These are phyloP conservation scores for Orcinus orca DNA, from an alignment of 2,113 vertebrate species.

Conservation along the genomic window DNA sequence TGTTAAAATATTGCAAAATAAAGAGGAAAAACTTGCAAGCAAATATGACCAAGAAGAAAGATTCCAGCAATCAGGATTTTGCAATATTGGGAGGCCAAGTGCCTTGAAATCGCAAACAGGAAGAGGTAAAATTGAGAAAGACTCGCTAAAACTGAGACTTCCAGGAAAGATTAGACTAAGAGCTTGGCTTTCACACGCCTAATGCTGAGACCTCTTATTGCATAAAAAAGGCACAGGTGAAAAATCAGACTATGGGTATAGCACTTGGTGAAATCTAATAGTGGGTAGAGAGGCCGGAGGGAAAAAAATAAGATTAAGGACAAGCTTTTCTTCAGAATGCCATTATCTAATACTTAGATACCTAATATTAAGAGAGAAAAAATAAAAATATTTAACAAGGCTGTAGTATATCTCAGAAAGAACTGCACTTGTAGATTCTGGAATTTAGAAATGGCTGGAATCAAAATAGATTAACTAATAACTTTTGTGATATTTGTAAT, in stretches of 20 bases:
- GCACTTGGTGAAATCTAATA: background rate
- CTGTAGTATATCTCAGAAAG: background rate
- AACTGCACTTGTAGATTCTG: background rate
- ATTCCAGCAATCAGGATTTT: background rate
- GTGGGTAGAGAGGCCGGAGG: background rate
- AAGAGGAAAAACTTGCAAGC: background rate
- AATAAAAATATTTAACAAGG: background rate
- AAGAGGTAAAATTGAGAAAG: background rate
- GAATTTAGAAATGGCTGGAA: background rate
- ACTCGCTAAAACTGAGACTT: background rate
- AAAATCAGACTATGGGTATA: background rate
- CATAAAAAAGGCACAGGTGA: background rate
- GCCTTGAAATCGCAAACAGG: background rate
- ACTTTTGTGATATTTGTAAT: background rate
- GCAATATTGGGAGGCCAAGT: background rate
- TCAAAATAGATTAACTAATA: background rate
- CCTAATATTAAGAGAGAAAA: background rate
- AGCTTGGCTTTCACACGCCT: background rate
- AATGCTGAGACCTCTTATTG: background rate
- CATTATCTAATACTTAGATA: background rate
- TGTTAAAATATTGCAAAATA: background rate
- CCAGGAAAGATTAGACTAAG: background rate
- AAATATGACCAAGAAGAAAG: background rate
- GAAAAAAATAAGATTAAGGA: background rate
- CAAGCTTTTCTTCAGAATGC: background rate